phyloP scores from a whole-genome alignment of 92 coral and sea anemone species.

The Epizoanthus stellaris region DNA sequence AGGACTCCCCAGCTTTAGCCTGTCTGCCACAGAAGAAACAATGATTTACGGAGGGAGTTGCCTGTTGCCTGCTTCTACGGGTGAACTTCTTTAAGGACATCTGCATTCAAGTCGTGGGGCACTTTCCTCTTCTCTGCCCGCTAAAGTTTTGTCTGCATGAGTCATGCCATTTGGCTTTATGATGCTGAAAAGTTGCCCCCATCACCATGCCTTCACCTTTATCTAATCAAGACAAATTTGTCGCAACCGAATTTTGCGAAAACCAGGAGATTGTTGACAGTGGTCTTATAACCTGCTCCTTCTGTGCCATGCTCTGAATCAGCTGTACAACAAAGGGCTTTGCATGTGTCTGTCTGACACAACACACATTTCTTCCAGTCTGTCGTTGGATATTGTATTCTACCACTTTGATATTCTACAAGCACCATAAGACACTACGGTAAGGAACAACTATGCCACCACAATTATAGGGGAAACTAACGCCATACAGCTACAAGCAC shows the following conservation, averaged over 20 bases:
- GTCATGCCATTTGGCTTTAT: constrained; percentile 68
- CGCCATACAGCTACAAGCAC: too few relatives aligned
- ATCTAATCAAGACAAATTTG: neutral
- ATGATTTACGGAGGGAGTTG: constrained; percentile 1
- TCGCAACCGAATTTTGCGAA: neutral
- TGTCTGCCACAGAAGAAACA: constrained; percentile 50
- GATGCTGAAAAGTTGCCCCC: constrained; percentile 52
- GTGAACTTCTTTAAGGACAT: too few relatives aligned
- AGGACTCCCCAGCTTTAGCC: constrained; percentile 17
- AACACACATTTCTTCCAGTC: constrained; percentile 59
- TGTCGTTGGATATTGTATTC: neutral
- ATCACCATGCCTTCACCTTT: constrained; percentile 64
- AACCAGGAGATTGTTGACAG: constrained; percentile 29
- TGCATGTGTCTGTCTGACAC: constrained; percentile 60
- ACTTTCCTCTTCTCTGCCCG: constrained; percentile 63
- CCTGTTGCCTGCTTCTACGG: constrained; percentile 38
- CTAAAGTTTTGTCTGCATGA: constrained; percentile 61
- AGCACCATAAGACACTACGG: too few relatives aligned
- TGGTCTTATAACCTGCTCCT: constrained; percentile 51
- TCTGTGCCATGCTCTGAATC: constrained; percentile 38
- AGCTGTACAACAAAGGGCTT: constrained; percentile 55
- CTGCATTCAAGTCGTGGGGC: neutral
- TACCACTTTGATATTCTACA: too few relatives aligned
- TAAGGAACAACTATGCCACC: too few relatives aligned
- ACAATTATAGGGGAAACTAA: too few relatives aligned